Conservation (phyloP, 2,797 vertebrate genomes). For the Lycodopsis pacificus region DNA sequence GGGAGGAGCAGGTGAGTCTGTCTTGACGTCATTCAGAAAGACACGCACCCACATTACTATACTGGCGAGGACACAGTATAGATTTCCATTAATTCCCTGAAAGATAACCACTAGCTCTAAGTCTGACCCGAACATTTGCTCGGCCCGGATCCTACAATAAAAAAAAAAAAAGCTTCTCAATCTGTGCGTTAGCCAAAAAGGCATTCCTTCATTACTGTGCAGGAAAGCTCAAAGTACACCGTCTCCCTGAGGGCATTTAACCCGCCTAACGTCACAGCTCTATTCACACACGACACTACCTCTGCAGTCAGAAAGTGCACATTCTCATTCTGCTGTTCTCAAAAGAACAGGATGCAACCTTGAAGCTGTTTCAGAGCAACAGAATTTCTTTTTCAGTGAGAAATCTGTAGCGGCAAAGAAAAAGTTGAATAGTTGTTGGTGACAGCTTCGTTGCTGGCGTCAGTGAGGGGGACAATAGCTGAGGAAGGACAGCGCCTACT, state of each 20-base stretch:
- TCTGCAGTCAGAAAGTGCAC: slow-evolving; percentile 48
- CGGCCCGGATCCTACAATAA: slow-evolving; percentile 12
- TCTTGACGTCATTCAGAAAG: slow-evolving; percentile 64
- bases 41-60: slow-evolving; percentile 23
- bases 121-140: slow-evolving; percentile 4
- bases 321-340: slow-evolving; percentile 41
- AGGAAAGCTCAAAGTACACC: slow-evolving; percentile 44
- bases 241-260: slow-evolving; percentile 51
- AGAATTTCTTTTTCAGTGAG: slow-evolving; percentile 17
- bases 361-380: slow-evolving; percentile 57
- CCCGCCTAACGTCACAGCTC: slow-evolving; percentile 45
- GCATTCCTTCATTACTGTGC: slow-evolving; percentile 38
- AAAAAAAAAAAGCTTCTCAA: slow-evolving; percentile 9
- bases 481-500: slow-evolving; percentile 50
- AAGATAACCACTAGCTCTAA: slow-evolving; percentile 16
- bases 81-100: slow-evolving; percentile 52
- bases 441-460: slow-evolving; percentile 63
- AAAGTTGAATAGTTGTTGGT: slow-evolving; percentile 50
- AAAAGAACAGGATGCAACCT: slow-evolving; percentile 68
- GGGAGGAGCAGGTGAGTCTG: slow-evolving; percentile 52
- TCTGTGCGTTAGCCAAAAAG: not conserved
- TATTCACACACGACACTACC: slow-evolving; percentile 37
- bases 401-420: slow-evolving; percentile 41
- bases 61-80: slow-evolving; percentile 34
- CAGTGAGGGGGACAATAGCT: slow-evolving; percentile 55